Conservation (phyloP, 2,888 invertebrate genomes). For the Sarcophaga carnaria region DNA sequence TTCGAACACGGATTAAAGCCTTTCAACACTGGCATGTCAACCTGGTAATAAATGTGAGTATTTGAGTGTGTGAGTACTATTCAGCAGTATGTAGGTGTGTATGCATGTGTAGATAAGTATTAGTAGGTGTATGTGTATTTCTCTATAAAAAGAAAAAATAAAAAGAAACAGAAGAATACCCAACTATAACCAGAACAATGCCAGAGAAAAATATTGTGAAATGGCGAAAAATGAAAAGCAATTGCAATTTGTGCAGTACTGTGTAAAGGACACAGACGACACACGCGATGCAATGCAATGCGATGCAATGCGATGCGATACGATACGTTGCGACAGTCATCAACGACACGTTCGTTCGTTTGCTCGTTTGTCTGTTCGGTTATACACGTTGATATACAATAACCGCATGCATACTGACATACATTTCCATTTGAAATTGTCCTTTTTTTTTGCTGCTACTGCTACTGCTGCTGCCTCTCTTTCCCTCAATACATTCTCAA, state of each 20-base stretch:
- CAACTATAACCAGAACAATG: slow-evolving; percentile 60
- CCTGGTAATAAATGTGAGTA: not conserved
- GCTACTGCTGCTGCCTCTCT: not conserved
- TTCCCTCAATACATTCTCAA: not conserved
- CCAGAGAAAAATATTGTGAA: slow-evolving; percentile 37
- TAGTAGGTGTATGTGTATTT: not conserved
- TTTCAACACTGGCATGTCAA: not conserved
- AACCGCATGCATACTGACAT: slow-evolving; percentile 48
- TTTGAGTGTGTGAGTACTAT: not conserved
- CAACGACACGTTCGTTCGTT: too few species aligned
- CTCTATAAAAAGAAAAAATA: not conserved
- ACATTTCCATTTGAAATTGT: slow-evolving; percentile 46
- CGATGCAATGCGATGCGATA: too few species aligned
- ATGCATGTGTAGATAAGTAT: not conserved
- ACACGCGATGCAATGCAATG: not conserved
- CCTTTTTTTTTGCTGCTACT: not conserved
- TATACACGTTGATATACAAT: slow-evolving; percentile 38
- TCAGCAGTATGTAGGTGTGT: not conserved
- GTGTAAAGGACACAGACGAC: slow-evolving; percentile 29
- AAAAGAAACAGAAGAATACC: slow-evolving; percentile 23
- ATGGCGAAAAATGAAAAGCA: slow-evolving; percentile 60
- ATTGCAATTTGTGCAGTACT: slow-evolving; percentile 60
- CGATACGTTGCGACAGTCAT: too few species aligned
- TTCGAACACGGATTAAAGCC: not conserved
- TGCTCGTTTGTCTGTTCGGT: too few species aligned